Evolutionary conservation across 2,888 invertebrate genomes (phyloP).

Genomic region (Tipula confusa): DNA sequence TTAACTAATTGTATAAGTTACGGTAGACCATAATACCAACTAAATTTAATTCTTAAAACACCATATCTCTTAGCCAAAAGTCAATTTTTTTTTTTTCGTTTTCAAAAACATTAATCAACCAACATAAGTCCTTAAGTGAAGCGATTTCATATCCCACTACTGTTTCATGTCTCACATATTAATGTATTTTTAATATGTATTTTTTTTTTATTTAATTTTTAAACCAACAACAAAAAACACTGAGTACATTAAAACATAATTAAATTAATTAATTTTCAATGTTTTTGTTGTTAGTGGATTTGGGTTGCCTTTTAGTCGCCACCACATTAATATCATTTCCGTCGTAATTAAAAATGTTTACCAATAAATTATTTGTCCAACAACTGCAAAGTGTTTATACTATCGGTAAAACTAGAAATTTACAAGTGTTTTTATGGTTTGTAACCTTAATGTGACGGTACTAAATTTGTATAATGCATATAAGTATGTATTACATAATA

Average conservation of each 20-base stretch:
- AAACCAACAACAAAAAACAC: background rate
- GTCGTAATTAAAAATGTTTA: background rate
- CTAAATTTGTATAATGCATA: background rate
- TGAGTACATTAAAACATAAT: constrained; percentile 3
- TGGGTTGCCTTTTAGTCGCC: background rate
- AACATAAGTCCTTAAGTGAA: too few species aligned
- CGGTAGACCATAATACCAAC: too few species aligned
- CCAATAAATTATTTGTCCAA: background rate
- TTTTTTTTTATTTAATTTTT: background rate
- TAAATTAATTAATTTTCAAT: constrained; percentile 5
- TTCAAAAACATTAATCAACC: too few species aligned
- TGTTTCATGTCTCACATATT: background rate
- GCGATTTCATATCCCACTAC: background rate
- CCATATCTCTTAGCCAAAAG: too few species aligned
- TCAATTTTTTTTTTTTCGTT: too few species aligned
- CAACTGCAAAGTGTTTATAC: background rate
- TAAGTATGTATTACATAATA: too few species aligned
- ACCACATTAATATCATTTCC: background rate
- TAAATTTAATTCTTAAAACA: too few species aligned
- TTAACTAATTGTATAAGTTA: too few species aligned
- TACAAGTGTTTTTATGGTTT: background rate
- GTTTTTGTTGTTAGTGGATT: constrained; percentile 14
- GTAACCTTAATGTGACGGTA: background rate
- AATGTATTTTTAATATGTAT: constrained; percentile 3
- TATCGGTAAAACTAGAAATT: background rate